Base-by-base conservation (phyloP, 2,113 vertebrate species). In the Caracal caracal region DNA sequence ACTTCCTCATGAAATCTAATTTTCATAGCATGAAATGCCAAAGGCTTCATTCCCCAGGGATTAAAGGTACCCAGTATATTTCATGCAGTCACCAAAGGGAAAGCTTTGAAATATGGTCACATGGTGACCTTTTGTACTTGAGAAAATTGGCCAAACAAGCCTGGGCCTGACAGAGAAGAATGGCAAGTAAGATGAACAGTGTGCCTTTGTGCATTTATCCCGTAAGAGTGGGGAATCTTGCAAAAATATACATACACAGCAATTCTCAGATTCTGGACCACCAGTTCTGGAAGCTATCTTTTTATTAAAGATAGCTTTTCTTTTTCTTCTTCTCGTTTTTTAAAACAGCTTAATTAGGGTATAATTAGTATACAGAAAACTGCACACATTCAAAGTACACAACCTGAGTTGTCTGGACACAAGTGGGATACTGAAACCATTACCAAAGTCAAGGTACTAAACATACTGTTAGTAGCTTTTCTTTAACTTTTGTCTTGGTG, bases 11-110 rank as follows among this genome's bases (percentile, higher is more conserved):
- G 47, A 86, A 92, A 88, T 49, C n/a, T 47, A 85, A 28, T 49
- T 96, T 76, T 92, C 40, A 85, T 94, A 80, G 65, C 8, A 81
- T 56, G 9, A 92, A 20, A 82, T 94, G 56, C 43, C 73, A 49
- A 95, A 96, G 43, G 26, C 51, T 10, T 37, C 28, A 10, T 81
- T 95, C 17, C 78, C 28, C 33, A 93, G 6, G 17, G 30, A 43
- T 92, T 89, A 53, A 82, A 89, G 17, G 8, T 59, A 73, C 28
- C 66, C 35, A 24, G 9, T 10, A 59, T 16, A 82, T 40, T 95
- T 94, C 10, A 81, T 71, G 12, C 6, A 76, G 51, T 73, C 68
- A 49, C 59, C 10, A 26, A 92, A 33, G 43, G 49, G 61, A 94
- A 89, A 86, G 6, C 73, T 78, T 11, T 68, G 63, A 93, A 79